A percentile compares a stretch with the other conserved stretches of the same genome.
Conservation (phyloP, 2,888 invertebrate species). For the Nesidiocoris tenuis region DNA sequence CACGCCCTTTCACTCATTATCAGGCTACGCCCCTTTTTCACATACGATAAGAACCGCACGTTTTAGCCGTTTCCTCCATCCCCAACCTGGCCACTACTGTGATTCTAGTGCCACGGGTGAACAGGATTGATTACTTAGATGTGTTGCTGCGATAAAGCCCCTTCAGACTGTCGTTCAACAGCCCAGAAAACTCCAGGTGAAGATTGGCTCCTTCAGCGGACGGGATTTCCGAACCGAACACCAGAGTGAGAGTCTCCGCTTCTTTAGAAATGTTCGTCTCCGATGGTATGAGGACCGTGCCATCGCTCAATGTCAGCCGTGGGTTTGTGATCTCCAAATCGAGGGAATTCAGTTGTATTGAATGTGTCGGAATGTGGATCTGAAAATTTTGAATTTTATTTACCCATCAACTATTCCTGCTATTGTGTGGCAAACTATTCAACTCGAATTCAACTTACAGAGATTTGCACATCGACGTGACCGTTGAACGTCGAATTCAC, state of each 20-base stretch:
- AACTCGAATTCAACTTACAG: conserved; percentile 78
- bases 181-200: conserved; percentile 74
- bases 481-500: conserved; percentile 83
- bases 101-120: no score
- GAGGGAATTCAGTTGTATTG: conserved; percentile 73
- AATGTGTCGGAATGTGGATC: conserved; percentile 67
- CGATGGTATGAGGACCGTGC: conserved; percentile 51
- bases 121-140: conserved; percentile 11
- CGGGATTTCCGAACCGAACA: conserved; percentile 64
- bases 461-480: conserved; percentile 74
- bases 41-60: no score
- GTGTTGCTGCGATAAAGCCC: conserved; percentile 90
- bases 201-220: conserved; percentile 61
- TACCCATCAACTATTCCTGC: no score
- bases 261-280: conserved; percentile 56
- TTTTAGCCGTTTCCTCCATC: no score
- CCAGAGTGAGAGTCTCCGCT: conserved; percentile 69
- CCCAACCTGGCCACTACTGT: no score
- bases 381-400: conserved; percentile 59
- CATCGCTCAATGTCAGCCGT: conserved; percentile 46
- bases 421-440: no score
- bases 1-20: no score
- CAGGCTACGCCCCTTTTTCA: no score
- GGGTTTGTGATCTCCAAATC: conserved; percentile 69
- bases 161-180: conserved; percentile 88